phyloP scores from a whole-genome alignment of 30 jellyfish, hydroid and myxozoan genomes.

The Euphysa ruthae region DNA sequence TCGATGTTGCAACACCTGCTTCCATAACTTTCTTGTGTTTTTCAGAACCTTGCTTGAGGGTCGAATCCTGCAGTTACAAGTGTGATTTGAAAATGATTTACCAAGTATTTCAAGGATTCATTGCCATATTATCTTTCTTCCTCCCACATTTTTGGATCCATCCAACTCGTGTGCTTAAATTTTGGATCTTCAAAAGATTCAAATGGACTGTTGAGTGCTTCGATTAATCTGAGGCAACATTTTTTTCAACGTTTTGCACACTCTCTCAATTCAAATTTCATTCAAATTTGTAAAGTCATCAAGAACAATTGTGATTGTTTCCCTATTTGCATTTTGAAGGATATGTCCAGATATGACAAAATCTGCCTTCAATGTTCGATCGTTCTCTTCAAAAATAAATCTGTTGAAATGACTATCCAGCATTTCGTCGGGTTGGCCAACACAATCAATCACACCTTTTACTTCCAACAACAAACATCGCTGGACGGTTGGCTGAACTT shows the following conservation, averaged over 20 bases:
- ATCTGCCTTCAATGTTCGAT: not conserved
- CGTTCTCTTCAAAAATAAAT: conserved; percentile 9
- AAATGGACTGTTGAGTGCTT: not conserved
- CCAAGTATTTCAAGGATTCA: not conserved
- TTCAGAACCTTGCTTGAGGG: too few species aligned
- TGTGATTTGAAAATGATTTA: conserved; percentile 19
- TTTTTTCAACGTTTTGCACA: not conserved
- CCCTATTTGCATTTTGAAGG: not conserved
- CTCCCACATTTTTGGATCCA: not conserved
- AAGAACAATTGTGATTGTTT: too few species aligned
- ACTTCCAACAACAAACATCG: conserved; percentile 29
- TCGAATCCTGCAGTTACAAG: conserved; percentile 10
- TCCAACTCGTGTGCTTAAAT: not conserved
- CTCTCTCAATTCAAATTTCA: too few species aligned
- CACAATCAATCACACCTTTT: conserved; percentile 19
- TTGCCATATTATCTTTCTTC: not conserved
- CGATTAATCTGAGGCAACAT: not conserved
- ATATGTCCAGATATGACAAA: not conserved
- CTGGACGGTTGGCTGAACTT: conserved; percentile 7
- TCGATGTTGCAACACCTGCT: not conserved
- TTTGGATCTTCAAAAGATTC: not conserved
- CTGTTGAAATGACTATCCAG: conserved; percentile 41
- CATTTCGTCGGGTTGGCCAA: conserved; percentile 43
- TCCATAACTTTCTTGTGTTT: too few species aligned
- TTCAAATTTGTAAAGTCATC: too few species aligned